phyloP scores from a whole-genome alignment of 1,140 invertebrate species.

The Halyomorpha halys region DNA sequence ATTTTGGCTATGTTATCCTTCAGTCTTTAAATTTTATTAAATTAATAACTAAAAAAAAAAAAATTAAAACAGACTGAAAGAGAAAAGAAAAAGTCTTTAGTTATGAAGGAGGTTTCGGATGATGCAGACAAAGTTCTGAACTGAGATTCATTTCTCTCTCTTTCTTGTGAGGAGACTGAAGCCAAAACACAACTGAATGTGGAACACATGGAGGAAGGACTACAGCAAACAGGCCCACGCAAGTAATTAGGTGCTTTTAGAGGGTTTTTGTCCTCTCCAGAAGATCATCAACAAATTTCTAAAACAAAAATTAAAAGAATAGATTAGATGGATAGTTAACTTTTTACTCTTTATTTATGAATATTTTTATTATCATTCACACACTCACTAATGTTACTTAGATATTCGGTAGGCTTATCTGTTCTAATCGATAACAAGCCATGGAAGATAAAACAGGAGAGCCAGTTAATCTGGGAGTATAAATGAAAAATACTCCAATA shows the following conservation, averaged over 20 bases:
- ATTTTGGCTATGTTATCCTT: conserved; percentile 11
- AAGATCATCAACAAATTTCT: conserved; percentile 84
- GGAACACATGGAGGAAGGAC: conserved; percentile 61
- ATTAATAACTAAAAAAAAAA: no score
- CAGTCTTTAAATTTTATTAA: conserved; percentile 13
- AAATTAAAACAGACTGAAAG: no score
- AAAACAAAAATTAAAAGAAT: conserved; percentile 33
- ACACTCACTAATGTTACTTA: no score
- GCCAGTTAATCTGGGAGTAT: no score
- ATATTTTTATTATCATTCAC: no score
- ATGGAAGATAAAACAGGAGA: no score
- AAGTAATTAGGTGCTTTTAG: conserved; percentile 34
- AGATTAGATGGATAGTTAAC: not conserved
- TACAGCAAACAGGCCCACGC: conserved; percentile 38
- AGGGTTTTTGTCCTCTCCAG: conserved; percentile 80
- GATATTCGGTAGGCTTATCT: no score
- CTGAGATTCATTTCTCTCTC: conserved; percentile 71
- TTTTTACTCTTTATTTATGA: not conserved
- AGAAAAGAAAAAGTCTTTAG: no score
- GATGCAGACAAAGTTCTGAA: conserved; percentile 56
- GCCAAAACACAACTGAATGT: conserved; percentile 44
- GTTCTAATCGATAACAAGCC: no score
- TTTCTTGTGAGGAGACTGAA: conserved; percentile 47
- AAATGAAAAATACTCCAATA: no score
- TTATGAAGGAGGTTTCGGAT: conserved; percentile 35